These are phyloP conservation scores for Tupaia tana DNA, from an alignment of 2,113 vertebrate genomes.

Conservation along the genomic window DNA sequence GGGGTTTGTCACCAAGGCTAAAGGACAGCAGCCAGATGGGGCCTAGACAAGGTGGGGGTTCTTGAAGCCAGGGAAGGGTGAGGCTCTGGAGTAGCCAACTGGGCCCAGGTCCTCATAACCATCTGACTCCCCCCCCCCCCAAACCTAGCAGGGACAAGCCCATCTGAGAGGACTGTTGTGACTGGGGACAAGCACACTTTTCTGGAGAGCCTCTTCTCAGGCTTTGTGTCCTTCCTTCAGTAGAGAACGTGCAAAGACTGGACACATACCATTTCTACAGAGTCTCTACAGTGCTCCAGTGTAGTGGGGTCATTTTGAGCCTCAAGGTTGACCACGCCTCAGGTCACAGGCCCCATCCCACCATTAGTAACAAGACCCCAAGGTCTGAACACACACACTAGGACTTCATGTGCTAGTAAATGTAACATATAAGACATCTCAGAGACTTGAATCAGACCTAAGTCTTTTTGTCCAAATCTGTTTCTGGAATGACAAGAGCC, in stretches of 20 bases:
- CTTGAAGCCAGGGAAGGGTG: too few relatives aligned
- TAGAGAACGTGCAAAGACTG: too few relatives aligned
- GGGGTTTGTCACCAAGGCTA: fast-evolving
- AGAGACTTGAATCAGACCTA: background rate
- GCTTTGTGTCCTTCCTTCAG: background rate
- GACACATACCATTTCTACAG: too few relatives aligned
- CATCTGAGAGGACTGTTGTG: fast-evolving
- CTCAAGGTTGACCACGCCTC: too few relatives aligned
- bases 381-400: background rate
- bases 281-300: too few relatives aligned
- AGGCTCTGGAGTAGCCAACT: background rate
- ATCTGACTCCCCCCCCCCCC: background rate
- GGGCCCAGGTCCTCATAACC: background rate
- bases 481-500: fast-evolving
- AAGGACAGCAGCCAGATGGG: background rate
- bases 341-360: background rate
- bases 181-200: background rate
- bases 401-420: background rate
- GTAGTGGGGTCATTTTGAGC: background rate
- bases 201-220: background rate
- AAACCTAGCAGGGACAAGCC: background rate
- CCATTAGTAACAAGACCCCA: background rate
- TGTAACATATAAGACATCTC: background rate
- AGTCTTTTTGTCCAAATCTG: background rate
- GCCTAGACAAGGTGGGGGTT: too few relatives aligned